Evolutionary conservation across 2,113 vertebrate genomes (phyloP).

Genomic region (Stigmatopora argus): DNA sequence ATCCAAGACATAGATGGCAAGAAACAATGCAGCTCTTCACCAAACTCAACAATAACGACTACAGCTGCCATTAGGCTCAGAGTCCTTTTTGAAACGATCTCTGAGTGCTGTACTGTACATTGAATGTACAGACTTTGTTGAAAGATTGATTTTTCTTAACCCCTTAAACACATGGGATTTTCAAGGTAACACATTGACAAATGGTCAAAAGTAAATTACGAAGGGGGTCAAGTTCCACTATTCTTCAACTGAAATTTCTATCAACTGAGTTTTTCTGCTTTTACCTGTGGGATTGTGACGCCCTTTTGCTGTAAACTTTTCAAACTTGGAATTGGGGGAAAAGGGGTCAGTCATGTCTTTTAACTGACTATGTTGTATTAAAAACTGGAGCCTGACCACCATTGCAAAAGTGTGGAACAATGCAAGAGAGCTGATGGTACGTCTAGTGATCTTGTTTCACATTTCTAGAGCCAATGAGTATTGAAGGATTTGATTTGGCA

Average conservation of each 20-base stretch:
- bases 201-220: slow-evolving; percentile 47
- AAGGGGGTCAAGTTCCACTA: slow-evolving; percentile 47
- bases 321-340: slow-evolving; percentile 90
- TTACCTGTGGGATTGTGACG: slow-evolving; percentile 80
- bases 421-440: slow-evolving; percentile 69
- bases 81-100: slow-evolving; percentile 8
- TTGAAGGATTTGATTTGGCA: slow-evolving; percentile 62
- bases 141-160: slow-evolving; percentile 24
- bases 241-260: slow-evolving; percentile 78
- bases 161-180: slow-evolving; percentile 80
- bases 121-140: slow-evolving; percentile 39
- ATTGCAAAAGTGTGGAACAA: slow-evolving; percentile 64
- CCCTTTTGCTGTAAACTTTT: slow-evolving; percentile 90
- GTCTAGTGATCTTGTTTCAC: slow-evolving; percentile 50
- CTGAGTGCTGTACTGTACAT: slow-evolving; percentile 12
- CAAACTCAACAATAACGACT: slow-evolving; percentile 17
- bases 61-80: slow-evolving; percentile 12
- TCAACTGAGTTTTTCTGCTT: slow-evolving; percentile 74
- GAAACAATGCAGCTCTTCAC: slow-evolving; percentile 28
- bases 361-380: slow-evolving; percentile 79
- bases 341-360: slow-evolving; percentile 96
- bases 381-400: slow-evolving; percentile 85
- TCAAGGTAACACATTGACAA: slow-evolving; percentile 53
- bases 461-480: slow-evolving; percentile 74
- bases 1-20: slow-evolving; percentile 11